Percentiles rank a stretch among this genome's conserved stretches.
Evolutionary conservation across 2,797 vertebrate species (phyloP).

Genomic region (Myoxocephalus aenaeus): DNA sequence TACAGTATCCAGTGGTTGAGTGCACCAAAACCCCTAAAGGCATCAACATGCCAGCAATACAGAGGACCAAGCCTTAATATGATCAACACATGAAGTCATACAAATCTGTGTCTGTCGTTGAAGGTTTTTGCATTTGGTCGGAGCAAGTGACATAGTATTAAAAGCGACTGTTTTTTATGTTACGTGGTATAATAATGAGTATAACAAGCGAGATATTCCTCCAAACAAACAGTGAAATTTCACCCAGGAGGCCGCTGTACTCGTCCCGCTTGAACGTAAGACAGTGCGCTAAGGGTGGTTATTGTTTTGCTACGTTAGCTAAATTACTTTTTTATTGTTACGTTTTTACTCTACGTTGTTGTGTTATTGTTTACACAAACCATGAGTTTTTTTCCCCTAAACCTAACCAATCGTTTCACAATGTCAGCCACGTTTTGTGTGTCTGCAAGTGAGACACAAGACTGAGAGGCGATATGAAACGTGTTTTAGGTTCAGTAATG

Average conservation of each 20-base stretch:
- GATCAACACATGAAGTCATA: conserved; percentile 6
- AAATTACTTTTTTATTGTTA: neutral
- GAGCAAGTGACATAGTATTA: too few species aligned
- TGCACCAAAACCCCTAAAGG: conserved; percentile 22
- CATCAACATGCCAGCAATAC: neutral
- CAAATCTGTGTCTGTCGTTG: neutral
- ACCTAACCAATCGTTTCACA: too few species aligned
- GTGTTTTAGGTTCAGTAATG: too few species aligned
- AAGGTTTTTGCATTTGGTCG: too few species aligned
- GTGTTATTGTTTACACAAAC: too few species aligned
- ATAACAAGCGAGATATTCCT: too few species aligned
- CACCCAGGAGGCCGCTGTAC: neutral
- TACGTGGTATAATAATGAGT: too few species aligned
- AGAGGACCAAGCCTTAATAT: conserved; percentile 24
- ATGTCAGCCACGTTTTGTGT: neutral
- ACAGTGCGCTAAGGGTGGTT: too few species aligned
- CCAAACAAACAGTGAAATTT: neutral
- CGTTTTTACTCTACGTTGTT: neutral
- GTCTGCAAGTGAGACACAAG: too few species aligned
- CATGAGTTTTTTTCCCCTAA: neutral
- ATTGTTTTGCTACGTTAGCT: too few species aligned
- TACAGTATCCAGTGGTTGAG: neutral
- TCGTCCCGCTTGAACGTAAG: neutral
- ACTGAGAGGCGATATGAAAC: too few species aligned
- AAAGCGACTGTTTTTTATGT: too few species aligned